A percentile compares a stretch with the other conserved stretches of the same genome.
Evolutionary conservation across 2,888 invertebrate species (phyloP).

Genomic region (Mythimna ferrago): DNA sequence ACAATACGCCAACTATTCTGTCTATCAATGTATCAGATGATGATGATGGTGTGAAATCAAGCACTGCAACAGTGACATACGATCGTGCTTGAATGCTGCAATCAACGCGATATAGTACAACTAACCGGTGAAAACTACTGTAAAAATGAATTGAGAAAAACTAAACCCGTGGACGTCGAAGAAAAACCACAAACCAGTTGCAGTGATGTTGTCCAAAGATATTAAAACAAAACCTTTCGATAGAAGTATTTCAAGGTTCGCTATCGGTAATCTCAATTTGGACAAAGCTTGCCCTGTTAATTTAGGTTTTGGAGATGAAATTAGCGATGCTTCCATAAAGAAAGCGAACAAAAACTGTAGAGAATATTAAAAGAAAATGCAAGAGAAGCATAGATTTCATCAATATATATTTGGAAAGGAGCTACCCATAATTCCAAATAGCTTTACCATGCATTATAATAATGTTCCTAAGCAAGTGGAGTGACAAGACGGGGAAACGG

Average conservation of each 20-base stretch:
- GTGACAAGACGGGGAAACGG: slow-evolving; percentile 90
- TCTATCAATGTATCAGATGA: slow-evolving; percentile 71
- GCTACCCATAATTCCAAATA: slow-evolving; percentile 83
- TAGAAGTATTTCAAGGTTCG: slow-evolving; percentile 92
- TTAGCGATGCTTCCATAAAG: slow-evolving; percentile 78
- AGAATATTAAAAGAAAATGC: slow-evolving; percentile 91
- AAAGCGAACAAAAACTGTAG: slow-evolving; percentile 89
- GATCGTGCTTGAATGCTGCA: slow-evolving; percentile 71
- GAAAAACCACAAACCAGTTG: slow-evolving; percentile 20
- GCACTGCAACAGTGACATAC: slow-evolving; percentile 60
- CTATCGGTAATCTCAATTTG: slow-evolving; percentile 89
- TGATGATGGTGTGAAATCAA: slow-evolving; percentile 73
- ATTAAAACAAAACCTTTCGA: slow-evolving; percentile 78
- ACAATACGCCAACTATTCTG: slow-evolving; percentile 77
- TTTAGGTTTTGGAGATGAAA: slow-evolving; percentile 78
- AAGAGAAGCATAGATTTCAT: slow-evolving; percentile 86
- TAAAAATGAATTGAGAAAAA: too few species aligned
- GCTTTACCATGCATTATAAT: slow-evolving; percentile 90
- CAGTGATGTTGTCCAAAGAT: slow-evolving; percentile 65
- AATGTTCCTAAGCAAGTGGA: slow-evolving; percentile 92
- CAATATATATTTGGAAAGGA: slow-evolving; percentile 90
- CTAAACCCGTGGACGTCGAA: too few species aligned
- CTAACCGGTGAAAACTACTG: slow-evolving; percentile 24
- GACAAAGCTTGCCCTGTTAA: slow-evolving; percentile 87
- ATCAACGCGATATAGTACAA: slow-evolving; percentile 71